Evolutionary conservation across 2,888 invertebrate species (phyloP), one percentile per base, ranked within the genome.

Genomic region (Caenorhabditis sp.): DNA sequence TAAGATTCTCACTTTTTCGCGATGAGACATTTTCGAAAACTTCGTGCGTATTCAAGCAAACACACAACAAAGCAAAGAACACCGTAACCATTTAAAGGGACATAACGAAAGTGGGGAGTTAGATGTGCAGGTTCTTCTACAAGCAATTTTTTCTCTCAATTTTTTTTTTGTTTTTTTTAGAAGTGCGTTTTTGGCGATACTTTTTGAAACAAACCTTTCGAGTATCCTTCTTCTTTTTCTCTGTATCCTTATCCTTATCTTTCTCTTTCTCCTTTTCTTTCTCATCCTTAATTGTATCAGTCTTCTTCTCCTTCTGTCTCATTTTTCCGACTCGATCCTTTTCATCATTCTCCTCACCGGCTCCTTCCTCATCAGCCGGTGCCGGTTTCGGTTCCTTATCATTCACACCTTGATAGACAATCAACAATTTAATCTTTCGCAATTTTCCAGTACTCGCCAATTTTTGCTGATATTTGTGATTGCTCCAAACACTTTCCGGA

Each of bases 401-500:
- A 36, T 61, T 61, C 19, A 61, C 53, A 3, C 61, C 61, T 19
- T 31, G 31, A 53, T 53, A 61, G 1, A 61, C 10, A 19, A 61
- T 43, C 19, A 51, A 21, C 4, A 51, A 21, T 21, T 23, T 51
- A 23, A 51, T 51, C 12, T 51, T 51, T 21, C 51, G 8, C 51
- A 51, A 51, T 51, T 51, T 51, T 21, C 51, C 23, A 6, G 51
- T 23, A 6, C 12, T n/a, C 51, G 21, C 51, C 51, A 19, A 6
- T 51, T 51, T 23, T 12, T 51, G 23, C 23, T 51, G 51, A 49
- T 61, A 61, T 19, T 61, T 61, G 24, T 61, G 61, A 36, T 61
- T 61, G 51, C 36, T 61, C 61, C 61, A 61, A 21, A 61, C 17
- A 53, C 23, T 61, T 27, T 61, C 61, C 1, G 61, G 23, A 61